phyloP scores from a whole-genome alignment of 2,113 vertebrate species.

The Oncorhynchus keta region DNA sequence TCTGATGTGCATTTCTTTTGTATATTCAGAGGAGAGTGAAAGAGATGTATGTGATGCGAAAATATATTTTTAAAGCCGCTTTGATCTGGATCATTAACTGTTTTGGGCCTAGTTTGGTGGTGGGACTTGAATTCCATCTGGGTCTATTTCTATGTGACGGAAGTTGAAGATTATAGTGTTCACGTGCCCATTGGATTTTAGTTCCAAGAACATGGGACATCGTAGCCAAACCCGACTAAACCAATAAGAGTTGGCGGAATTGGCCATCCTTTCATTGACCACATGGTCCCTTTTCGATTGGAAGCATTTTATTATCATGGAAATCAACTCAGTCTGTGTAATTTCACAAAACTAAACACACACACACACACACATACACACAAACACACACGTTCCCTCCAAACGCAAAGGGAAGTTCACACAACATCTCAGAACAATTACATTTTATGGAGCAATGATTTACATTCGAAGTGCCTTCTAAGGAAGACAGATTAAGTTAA shows the following conservation, averaged over 20 bases:
- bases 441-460: background rate
- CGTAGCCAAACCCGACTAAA: conserved; percentile 83
- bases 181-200: conserved; percentile 81
- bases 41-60: conserved; percentile 38
- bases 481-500: background rate
- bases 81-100: conserved; percentile 78
- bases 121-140: conserved; percentile 71
- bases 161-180: conserved; percentile 81
- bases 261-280: conserved; percentile 85
- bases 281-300: conserved; percentile 83
- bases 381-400: conserved; percentile 43
- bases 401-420: conserved; percentile 42
- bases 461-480: background rate
- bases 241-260: conserved; percentile 86
- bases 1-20: no score
- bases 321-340: conserved; percentile 76
- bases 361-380: no score
- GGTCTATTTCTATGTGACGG: conserved; percentile 73
- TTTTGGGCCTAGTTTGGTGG: conserved; percentile 71
- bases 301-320: conserved; percentile 86
- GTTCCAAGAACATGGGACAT: conserved; percentile 84
- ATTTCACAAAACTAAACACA: conserved; percentile 48
- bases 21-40: no score
- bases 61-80: conserved; percentile 61
- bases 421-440: conserved; percentile 30